Conservation (phyloP, 2,888 invertebrate species). For the Ormyrus labotus region DNA sequence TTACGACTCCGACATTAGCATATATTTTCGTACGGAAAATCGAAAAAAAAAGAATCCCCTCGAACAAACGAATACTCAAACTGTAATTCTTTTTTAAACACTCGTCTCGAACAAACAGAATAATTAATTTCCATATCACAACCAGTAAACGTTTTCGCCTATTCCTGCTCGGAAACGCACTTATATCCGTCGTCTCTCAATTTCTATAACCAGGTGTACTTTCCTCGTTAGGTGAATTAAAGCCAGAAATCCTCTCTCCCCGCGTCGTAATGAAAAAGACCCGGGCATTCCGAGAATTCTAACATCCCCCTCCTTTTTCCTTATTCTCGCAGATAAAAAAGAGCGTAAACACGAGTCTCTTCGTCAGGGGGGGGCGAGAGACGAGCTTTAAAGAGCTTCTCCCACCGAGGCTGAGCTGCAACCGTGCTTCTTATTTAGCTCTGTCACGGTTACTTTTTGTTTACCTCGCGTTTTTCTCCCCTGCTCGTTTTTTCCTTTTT, state of each 20-base stretch:
- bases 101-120: too few species aligned
- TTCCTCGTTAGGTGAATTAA: conserved; percentile 15
- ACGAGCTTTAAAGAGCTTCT: neutral
- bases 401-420: neutral
- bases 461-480: neutral
- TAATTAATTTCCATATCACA: too few species aligned
- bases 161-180: neutral
- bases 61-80: too few species aligned
- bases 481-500: neutral
- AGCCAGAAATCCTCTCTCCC: neutral
- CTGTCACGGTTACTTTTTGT: conserved; percentile 38
- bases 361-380: neutral
- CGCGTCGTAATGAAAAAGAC: conserved; percentile 37
- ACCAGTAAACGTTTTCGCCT: neutral
- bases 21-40: too few species aligned
- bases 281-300: conserved; percentile 11
- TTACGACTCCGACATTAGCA: too few species aligned
- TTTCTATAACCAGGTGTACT: neutral
- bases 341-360: too few species aligned
- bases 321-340: too few species aligned
- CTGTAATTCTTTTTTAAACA: too few species aligned
- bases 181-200: neutral
- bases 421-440: conserved; percentile 34
- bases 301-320: neutral
- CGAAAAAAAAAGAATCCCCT: too few species aligned